Conservation (phyloP, 2,888 invertebrate genomes). For the Omphaloscelis lunosa region DNA sequence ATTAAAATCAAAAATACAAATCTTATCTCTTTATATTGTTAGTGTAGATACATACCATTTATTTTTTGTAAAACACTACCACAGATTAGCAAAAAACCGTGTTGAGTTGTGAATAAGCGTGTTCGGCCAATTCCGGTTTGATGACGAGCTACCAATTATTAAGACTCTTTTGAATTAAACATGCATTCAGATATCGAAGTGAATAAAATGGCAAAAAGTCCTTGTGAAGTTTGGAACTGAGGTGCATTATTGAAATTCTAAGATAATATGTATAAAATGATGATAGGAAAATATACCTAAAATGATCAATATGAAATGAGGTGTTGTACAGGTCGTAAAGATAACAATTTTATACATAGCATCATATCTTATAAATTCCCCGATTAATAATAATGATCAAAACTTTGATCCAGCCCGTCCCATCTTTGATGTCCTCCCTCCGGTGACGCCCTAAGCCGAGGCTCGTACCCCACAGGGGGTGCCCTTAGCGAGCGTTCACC, state of each 20-base stretch:
- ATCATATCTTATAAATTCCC: neutral
- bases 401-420: no score
- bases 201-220: neutral
- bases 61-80: neutral
- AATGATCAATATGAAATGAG: neutral
- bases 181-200: neutral
- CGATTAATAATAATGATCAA: no score
- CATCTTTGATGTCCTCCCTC: no score
- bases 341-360: neutral
- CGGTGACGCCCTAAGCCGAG: no score
- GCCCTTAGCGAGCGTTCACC: no score
- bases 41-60: neutral
- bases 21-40: no score
- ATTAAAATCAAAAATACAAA: no score
- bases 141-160: neutral
- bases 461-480: no score
- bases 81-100: slow-evolving; percentile 9
- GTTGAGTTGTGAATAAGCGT: slow-evolving; percentile 17
- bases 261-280: neutral
- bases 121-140: slow-evolving; percentile 34
- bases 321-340: neutral
- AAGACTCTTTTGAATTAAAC: neutral
- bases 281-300: neutral
- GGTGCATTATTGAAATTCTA: no score
- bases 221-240: neutral